A percentile compares a stretch with the other conserved stretches of the same genome.
These are phyloP conservation scores for Eueremaeus valkanovi DNA, from an alignment of 2,888 invertebrate genomes.

Conservation along the genomic window DNA sequence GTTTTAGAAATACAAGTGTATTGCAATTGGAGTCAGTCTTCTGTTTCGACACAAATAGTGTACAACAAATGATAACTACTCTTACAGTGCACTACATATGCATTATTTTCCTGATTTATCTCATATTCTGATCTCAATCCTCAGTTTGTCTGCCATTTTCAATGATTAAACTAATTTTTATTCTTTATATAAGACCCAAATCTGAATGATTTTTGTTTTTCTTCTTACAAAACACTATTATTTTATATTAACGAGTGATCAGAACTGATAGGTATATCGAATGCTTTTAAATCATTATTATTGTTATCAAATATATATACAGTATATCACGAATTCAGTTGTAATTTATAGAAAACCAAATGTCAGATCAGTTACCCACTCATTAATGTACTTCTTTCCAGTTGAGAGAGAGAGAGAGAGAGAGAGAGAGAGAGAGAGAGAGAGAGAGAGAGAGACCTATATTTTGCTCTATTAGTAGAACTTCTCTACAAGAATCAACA, in stretches of 20 bases:
- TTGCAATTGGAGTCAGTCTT: background rate
- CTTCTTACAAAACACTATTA: background rate
- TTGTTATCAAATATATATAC: background rate
- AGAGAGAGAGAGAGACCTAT: too few species aligned
- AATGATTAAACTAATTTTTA: slow-evolving; percentile 19
- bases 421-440: background rate
- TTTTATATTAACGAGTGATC: background rate
- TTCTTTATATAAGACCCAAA: background rate
- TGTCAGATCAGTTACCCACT: background rate
- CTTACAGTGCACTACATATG: background rate
- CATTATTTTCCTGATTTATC: background rate
- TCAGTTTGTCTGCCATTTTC: slow-evolving; percentile 28
- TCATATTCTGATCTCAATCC: background rate
- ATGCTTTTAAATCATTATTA: slow-evolving; percentile 10
- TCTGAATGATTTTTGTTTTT: background rate
- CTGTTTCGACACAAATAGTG: background rate
- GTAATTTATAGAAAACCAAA: background rate
- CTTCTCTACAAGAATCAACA: background rate
- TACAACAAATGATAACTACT: background rate
- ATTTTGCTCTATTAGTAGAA: background rate
- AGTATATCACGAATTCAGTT: background rate
- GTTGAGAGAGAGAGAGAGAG: background rate
- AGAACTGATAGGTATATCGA: background rate
- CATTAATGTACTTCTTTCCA: background rate
- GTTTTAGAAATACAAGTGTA: background rate